A percentile compares a stretch with the other conserved stretches of the same genome.
Evolutionary conservation across 2,888 invertebrate genomes (phyloP).

Genomic region (Hypselothyrea guttata): DNA sequence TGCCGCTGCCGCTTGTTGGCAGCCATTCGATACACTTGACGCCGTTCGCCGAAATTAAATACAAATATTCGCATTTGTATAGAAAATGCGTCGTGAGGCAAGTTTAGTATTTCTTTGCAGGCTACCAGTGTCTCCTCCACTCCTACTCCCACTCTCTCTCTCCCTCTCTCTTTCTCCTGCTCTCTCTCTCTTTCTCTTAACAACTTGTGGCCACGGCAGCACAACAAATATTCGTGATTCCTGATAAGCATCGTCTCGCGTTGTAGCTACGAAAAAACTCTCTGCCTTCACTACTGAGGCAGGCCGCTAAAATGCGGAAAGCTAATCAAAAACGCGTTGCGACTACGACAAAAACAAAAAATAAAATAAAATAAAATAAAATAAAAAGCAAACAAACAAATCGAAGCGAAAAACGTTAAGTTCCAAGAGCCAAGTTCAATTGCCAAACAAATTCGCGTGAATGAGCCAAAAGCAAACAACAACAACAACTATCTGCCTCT

Average conservation of each 20-base stretch:
- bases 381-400: conserved; percentile 37
- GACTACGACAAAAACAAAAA: conserved; percentile 32
- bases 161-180: conserved; percentile 57
- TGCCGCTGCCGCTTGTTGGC: conserved; percentile 14
- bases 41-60: conserved; percentile 61
- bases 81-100: conserved; percentile 78
- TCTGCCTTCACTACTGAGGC: conserved; percentile 45
- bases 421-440: conserved; percentile 81
- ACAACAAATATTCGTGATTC: conserved; percentile 82
- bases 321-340: conserved; percentile 81
- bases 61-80: conserved; percentile 47
- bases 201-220: conserved; percentile 57
- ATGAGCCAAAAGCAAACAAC: conserved; percentile 48
- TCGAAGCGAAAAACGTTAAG: conserved; percentile 56
- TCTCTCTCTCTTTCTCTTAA: conserved; percentile 41
- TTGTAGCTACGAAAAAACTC: conserved; percentile 30
- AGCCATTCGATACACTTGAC: conserved; percentile 76
- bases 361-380: no score
- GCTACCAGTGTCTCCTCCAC: conserved; percentile 8
- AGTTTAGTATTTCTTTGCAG: conserved; percentile 69
- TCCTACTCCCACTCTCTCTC: conserved; percentile 21
- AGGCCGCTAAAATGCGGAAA: conserved; percentile 78
- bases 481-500: conserved; percentile 46
- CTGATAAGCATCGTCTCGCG: conserved; percentile 80
- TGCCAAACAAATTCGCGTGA: conserved; percentile 79